Evolutionary conservation across 2,888 invertebrate genomes (phyloP).

Genomic region (Drosophila neoperkinsi): DNA sequence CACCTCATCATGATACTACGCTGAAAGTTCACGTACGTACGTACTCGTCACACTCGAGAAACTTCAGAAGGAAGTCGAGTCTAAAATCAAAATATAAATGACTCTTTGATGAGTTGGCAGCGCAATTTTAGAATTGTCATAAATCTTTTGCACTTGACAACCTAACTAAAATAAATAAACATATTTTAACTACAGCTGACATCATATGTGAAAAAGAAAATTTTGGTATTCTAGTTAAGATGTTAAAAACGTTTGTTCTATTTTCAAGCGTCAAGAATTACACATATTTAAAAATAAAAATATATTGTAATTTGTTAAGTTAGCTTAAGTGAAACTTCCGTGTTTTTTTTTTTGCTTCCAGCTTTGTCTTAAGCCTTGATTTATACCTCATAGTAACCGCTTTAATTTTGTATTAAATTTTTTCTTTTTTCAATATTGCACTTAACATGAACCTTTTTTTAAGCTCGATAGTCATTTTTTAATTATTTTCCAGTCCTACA

Average conservation of each 20-base stretch:
- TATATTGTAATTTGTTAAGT: not conserved
- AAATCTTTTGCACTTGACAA: constrained; percentile 70
- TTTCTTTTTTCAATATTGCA: not conserved
- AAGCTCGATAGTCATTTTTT: rapidly evolving
- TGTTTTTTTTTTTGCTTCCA: not conserved
- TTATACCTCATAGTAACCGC: not conserved
- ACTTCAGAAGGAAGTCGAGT: constrained; percentile 67
- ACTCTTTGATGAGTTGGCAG: constrained; percentile 68
- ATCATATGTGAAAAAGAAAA: constrained; percentile 38
- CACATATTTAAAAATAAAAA: not conserved
- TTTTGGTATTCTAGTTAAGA: not conserved
- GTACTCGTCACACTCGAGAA: constrained; percentile 76
- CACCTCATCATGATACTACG: constrained; percentile 51
- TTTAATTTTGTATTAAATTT: not conserved
- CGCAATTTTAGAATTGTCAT: constrained; percentile 58
- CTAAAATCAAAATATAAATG: constrained; percentile 61
- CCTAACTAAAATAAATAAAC: constrained; percentile 25
- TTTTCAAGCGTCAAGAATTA: not conserved
- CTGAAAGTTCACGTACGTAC: constrained; percentile 58
- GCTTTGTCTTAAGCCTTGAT: not conserved
- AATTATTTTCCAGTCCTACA: not conserved
- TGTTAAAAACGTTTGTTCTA: not conserved
- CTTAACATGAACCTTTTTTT: too few relatives aligned
- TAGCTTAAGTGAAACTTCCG: not conserved
- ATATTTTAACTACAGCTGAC: constrained; percentile 31